Evolutionary conservation across 2,113 vertebrate genomes (phyloP).

Genomic region (Uria lomvia): DNA sequence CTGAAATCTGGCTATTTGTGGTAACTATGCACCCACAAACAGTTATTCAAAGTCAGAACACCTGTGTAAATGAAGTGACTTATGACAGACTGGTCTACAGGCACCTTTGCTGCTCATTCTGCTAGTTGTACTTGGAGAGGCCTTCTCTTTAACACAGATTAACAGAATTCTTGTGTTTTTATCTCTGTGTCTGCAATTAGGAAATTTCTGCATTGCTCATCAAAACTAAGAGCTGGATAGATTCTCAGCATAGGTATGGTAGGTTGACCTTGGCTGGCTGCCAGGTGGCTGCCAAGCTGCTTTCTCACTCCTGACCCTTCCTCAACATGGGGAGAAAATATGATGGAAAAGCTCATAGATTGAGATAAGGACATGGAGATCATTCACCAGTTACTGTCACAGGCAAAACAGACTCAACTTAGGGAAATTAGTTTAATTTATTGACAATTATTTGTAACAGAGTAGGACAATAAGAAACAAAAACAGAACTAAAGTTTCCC

Average conservation of each 20-base stretch:
- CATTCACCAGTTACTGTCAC: rapidly evolving
- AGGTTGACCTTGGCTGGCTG: neutral
- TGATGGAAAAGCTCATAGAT: neutral
- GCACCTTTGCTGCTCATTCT: neutral
- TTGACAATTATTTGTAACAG: neutral
- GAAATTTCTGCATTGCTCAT: rapidly evolving
- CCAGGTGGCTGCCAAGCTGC: neutral
- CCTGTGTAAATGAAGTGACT: neutral
- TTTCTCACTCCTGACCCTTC: neutral
- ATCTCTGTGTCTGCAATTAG: neutral
- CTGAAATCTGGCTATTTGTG: neutral
- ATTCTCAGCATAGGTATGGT: neutral
- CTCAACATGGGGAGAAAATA: neutral
- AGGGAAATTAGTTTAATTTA: neutral
- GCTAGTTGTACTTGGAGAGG: neutral
- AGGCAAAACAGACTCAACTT: neutral
- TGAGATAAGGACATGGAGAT: neutral
- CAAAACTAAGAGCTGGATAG: neutral
- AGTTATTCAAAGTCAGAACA: neutral
- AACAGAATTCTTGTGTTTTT: neutral
- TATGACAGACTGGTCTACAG: neutral
- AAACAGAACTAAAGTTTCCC: neutral
- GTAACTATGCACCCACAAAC: neutral
- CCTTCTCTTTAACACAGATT: neutral
- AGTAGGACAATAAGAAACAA: neutral